phyloP scores from a whole-genome alignment of 2,797 vertebrate genomes.

The Aplochiton taeniatus region DNA sequence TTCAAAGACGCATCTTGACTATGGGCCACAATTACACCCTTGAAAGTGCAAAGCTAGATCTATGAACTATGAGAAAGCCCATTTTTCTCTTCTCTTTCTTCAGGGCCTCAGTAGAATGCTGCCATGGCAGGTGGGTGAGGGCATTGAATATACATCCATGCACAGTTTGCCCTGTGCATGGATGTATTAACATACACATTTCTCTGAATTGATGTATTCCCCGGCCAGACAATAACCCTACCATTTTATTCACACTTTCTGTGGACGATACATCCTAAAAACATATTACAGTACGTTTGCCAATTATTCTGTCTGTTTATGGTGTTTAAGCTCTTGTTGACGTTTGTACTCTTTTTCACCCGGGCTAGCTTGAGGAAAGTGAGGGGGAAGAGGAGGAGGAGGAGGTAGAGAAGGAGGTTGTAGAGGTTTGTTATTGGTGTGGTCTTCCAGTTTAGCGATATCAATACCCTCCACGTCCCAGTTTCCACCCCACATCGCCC shows the following conservation, averaged over 20 bases:
- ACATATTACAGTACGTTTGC: too few species aligned
- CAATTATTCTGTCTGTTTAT: not conserved
- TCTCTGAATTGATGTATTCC: not conserved
- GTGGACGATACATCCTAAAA: not conserved
- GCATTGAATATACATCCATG: conserved; percentile 63
- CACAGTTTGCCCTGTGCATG: conserved; percentile 33
- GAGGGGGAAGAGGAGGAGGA: conserved; percentile 56
- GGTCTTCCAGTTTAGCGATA: too few species aligned
- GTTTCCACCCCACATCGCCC: not conserved
- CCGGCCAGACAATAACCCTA: not conserved
- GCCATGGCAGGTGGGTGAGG: conserved; percentile 49
- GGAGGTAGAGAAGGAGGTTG: conserved; percentile 51
- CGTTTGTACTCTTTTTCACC: conserved; percentile 31
- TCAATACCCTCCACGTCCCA: not conserved
- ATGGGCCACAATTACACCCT: too few species aligned
- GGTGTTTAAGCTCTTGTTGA: conserved; percentile 9
- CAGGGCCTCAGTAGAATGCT: conserved; percentile 50
- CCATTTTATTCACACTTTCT: not conserved
- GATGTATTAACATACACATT: conserved; percentile 35
- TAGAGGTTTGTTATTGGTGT: conserved; percentile 64
- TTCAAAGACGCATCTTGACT: too few species aligned
- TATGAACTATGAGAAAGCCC: not conserved
- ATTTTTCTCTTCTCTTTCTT: conserved; percentile 33
- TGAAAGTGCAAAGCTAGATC: too few species aligned
- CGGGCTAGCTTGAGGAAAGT: conserved; percentile 65